Conservation (phyloP, 2,797 vertebrate species). For the Nannoperca australis region DNA sequence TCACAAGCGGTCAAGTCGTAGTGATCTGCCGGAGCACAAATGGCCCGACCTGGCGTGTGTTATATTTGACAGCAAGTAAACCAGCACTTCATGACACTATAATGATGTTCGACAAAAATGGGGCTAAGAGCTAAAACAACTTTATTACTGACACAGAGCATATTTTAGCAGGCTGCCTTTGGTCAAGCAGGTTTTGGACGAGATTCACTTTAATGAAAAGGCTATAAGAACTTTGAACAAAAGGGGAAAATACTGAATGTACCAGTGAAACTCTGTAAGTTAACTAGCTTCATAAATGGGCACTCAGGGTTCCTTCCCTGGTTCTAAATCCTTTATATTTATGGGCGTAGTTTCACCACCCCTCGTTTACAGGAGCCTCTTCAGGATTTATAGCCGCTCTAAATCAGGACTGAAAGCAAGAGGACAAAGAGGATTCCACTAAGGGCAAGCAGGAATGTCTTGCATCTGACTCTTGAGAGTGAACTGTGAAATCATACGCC, state of each 20-base stretch:
- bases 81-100: constrained; percentile 34
- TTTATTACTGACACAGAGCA: constrained; percentile 25
- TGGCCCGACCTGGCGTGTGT: constrained; percentile 34
- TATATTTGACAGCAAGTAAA: constrained; percentile 52
- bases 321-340: constrained; percentile 80
- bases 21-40: constrained; percentile 57
- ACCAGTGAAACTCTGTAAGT: constrained; percentile 56
- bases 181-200: constrained; percentile 16
- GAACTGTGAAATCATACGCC: constrained; percentile 63
- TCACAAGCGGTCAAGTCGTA: constrained; percentile 58
- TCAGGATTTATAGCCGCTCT: constrained; percentile 81
- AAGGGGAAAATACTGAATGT: constrained; percentile 45
- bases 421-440: constrained; percentile 80
- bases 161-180: constrained; percentile 5
- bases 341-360: constrained; percentile 76
- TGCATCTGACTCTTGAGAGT: constrained; percentile 54
- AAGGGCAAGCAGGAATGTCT: constrained; percentile 70
- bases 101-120: constrained; percentile 23
- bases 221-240: constrained; percentile 36
- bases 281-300: constrained; percentile 74
- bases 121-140: constrained; percentile 16
- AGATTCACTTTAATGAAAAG: constrained; percentile 20
- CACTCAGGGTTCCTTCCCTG: constrained; percentile 68
- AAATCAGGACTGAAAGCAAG: constrained; percentile 80
- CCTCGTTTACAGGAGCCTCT: constrained; percentile 78